phyloP scores from a whole-genome alignment of 2,888 invertebrate genomes.

The Agriopis aurantiaria region DNA sequence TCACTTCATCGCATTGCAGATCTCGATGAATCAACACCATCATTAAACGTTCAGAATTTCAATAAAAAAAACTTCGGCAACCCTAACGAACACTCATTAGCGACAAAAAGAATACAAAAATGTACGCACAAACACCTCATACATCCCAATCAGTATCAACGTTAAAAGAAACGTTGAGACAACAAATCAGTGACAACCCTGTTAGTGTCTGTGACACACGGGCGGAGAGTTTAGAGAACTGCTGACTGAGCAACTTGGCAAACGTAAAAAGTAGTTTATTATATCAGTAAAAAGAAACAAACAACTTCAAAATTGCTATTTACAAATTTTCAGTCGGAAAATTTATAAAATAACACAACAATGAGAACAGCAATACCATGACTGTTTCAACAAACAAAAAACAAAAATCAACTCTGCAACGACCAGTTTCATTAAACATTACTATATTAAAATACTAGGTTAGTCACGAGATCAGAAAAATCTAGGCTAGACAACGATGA shows the following conservation, averaged over 20 bases:
- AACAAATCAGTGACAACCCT: slow-evolving; percentile 82
- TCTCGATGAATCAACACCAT: not conserved
- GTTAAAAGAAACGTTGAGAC: slow-evolving; percentile 79
- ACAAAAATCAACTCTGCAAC: too few relatives aligned
- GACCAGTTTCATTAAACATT: too few relatives aligned
- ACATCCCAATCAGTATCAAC: slow-evolving; percentile 80
- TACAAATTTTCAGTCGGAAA: too few relatives aligned
- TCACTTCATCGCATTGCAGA: not conserved
- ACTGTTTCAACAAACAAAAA: too few relatives aligned
- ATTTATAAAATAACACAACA: too few relatives aligned
- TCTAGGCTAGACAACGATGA: too few relatives aligned
- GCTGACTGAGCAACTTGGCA: slow-evolving; percentile 3
- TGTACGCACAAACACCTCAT: slow-evolving; percentile 71
- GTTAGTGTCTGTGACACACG: slow-evolving; percentile 50
- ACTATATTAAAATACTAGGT: too few relatives aligned
- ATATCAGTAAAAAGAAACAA: too few relatives aligned
- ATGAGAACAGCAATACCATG: too few relatives aligned
- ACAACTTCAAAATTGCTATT: too few relatives aligned
- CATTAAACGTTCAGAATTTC: slow-evolving; percentile 14
- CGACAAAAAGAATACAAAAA: slow-evolving; percentile 70
- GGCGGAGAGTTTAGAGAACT: slow-evolving; percentile 34
- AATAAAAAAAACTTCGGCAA: slow-evolving; percentile 48
- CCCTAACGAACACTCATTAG: slow-evolving; percentile 76
- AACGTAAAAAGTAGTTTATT: not conserved
- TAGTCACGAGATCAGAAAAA: too few relatives aligned